Evolutionary conservation across 2,797 vertebrate genomes (phyloP).

Genomic region (Streptopelia turtur): DNA sequence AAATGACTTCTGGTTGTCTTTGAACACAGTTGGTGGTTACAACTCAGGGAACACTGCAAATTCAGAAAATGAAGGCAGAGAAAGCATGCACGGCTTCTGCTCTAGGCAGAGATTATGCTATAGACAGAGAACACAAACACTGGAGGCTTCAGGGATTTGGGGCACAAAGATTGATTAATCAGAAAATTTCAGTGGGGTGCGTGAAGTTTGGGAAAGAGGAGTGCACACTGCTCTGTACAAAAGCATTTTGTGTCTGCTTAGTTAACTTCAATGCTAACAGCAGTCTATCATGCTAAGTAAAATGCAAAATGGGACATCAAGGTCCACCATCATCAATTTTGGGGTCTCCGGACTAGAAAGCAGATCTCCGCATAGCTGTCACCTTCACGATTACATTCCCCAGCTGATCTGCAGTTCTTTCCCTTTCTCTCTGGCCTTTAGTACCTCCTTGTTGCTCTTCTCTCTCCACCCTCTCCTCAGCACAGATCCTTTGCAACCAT

Average conservation of each 20-base stretch:
- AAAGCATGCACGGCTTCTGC: not conserved
- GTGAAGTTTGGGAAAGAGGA: not conserved
- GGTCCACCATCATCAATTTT: not conserved
- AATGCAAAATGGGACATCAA: not conserved
- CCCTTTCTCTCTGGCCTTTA: not conserved
- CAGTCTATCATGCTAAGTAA: not conserved
- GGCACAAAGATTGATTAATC: not conserved
- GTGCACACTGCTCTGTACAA: not conserved
- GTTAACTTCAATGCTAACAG: not conserved
- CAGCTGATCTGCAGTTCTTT: not conserved
- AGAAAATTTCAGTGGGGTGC: not conserved
- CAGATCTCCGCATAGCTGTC: not conserved
- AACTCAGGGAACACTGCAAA: not conserved
- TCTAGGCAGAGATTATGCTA: not conserved
- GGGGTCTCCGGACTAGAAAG: not conserved
- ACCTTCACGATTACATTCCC: not conserved
- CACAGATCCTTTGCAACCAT: not conserved
- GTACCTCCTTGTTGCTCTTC: not conserved
- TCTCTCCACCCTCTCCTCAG: not conserved
- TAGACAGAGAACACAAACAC: not conserved
- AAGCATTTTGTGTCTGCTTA: not conserved
- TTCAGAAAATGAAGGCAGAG: not conserved
- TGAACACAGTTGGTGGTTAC: slow-evolving; percentile 11
- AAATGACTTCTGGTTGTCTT: not conserved
- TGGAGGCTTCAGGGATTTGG: not conserved